Evolutionary conservation across 2,113 vertebrate genomes (phyloP).

Genomic region (Gnathochromis pfefferi): DNA sequence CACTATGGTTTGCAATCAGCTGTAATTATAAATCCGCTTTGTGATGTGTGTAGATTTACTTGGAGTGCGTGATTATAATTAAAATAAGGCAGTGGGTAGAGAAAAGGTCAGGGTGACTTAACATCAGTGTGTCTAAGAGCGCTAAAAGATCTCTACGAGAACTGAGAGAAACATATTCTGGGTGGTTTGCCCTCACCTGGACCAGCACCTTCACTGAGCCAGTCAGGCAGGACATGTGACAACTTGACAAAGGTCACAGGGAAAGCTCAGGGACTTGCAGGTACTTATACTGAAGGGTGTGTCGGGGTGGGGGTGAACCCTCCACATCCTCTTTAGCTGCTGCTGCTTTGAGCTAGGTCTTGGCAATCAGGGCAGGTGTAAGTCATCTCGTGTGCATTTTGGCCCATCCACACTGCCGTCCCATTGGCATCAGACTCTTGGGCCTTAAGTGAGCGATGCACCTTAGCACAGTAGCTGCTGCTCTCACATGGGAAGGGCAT

Average conservation of each 20-base stretch:
- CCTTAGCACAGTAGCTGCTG: slow-evolving; percentile 65
- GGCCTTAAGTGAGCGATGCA: slow-evolving; percentile 60
- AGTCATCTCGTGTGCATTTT: slow-evolving; percentile 60
- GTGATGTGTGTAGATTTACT: neutral
- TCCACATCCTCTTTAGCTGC: slow-evolving; percentile 36
- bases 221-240: slow-evolving; percentile 47
- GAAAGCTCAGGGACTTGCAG: slow-evolving; percentile 13
- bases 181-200: slow-evolving; percentile 51
- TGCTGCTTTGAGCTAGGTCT: slow-evolving; percentile 51
- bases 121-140: neutral
- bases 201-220: slow-evolving; percentile 33
- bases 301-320: neutral
- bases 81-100: rapidly evolving
- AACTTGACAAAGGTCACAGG: slow-evolving; percentile 12
- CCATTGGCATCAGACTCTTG: slow-evolving; percentile 58
- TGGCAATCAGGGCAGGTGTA: slow-evolving; percentile 74
- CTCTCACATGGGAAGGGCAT: slow-evolving; percentile 7
- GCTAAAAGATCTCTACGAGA: neutral
- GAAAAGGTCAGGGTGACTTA: neutral
- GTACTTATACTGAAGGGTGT: slow-evolving; percentile 4
- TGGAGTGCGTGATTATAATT: neutral
- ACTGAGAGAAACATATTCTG: neutral
- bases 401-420: slow-evolving; percentile 56
- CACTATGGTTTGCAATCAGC: neutral
- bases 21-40: neutral